Evolutionary conservation across 2,888 invertebrate species (phyloP).

Genomic region (Margaritifera margaritifera): DNA sequence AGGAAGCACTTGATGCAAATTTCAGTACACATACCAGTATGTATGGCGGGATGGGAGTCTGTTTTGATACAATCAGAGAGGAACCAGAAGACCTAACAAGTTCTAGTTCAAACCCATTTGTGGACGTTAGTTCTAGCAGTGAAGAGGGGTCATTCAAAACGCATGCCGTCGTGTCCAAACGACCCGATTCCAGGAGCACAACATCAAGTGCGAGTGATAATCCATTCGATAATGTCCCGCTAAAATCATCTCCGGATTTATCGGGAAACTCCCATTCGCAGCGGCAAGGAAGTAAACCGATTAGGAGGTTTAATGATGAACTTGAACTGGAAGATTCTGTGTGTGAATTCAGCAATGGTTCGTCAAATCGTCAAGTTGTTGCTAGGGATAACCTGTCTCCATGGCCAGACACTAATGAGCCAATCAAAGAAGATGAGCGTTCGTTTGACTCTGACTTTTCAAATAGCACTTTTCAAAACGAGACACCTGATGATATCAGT

Average conservation of each 20-base stretch:
- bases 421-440: slow-evolving; percentile 15
- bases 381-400: slow-evolving; percentile 25
- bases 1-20: slow-evolving; percentile 51
- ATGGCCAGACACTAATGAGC: slow-evolving; percentile 36
- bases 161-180: slow-evolving; percentile 43
- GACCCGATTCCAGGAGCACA: slow-evolving; percentile 34
- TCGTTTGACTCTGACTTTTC: slow-evolving; percentile 49
- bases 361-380: slow-evolving; percentile 23
- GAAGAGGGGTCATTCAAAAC: slow-evolving; percentile 44
- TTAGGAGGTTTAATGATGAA: slow-evolving; percentile 15
- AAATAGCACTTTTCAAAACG: no score
- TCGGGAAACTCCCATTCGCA: background rate
- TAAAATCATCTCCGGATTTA: background rate
- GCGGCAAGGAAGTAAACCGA: background rate
- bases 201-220: slow-evolving; percentile 35
- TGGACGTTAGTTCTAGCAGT: slow-evolving; percentile 18
- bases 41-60: slow-evolving; percentile 43
- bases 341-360: slow-evolving; percentile 33
- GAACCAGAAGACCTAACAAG: slow-evolving; percentile 50
- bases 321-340: slow-evolving; percentile 31
- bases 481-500: no score
- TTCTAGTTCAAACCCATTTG: slow-evolving; percentile 36
- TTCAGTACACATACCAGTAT: slow-evolving; percentile 29
- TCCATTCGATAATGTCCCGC: slow-evolving; percentile 20
- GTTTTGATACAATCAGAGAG: slow-evolving; percentile 57